Base-by-base conservation (phyloP, 2,888 invertebrate species). In the Xanthorhoe designata region DNA sequence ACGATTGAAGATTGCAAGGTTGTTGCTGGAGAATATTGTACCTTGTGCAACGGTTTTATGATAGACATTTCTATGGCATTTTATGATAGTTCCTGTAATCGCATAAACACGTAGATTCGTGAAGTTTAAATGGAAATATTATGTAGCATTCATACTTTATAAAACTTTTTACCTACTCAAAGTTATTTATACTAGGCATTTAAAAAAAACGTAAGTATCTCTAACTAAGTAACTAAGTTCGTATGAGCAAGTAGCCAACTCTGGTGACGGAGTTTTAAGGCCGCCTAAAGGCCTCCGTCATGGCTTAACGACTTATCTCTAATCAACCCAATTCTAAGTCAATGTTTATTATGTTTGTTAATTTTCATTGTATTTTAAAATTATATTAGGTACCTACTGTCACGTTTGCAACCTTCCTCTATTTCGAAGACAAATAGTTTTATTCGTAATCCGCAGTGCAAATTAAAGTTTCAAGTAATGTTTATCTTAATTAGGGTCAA, bases 1-100 rank as follows among this genome's bases (percentile, higher is more conserved):
- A 78, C 69, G 71, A 76, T 75, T 76, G 68, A 72, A 74, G 66
- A 69, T 65, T 71, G 66, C 62, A 67, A 69, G 67, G 62, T 64
- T 64, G 67, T 65, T 64, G 68, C 35, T 64, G 54, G 38, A 6
- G 56, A 52, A 69, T 60, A 57, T 35, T 64, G 13, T 32, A 45
- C 61, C 55, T 63, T 71, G 66, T 47, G n/a, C 8, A 7, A n/a
- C 29, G 8, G 59, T 10, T 1, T 9, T 68, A 58, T 6, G 50
- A 24, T 38, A 32, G n/a, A 55, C 18, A 60, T 45, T 65, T 1
- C 35, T 10, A 38, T 68, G 19, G 42, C n/a, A 18, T 24, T n/a
- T 50, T 2, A 13, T 42, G 6, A 8, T 17, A 47, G 17, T 17
- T 17, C 47, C 7, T 47, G 7, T 52, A 63, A 53, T 61, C 57